Evolutionary conservation across 2,113 vertebrate species (phyloP).

Genomic region (Bolborhynchus lineola): DNA sequence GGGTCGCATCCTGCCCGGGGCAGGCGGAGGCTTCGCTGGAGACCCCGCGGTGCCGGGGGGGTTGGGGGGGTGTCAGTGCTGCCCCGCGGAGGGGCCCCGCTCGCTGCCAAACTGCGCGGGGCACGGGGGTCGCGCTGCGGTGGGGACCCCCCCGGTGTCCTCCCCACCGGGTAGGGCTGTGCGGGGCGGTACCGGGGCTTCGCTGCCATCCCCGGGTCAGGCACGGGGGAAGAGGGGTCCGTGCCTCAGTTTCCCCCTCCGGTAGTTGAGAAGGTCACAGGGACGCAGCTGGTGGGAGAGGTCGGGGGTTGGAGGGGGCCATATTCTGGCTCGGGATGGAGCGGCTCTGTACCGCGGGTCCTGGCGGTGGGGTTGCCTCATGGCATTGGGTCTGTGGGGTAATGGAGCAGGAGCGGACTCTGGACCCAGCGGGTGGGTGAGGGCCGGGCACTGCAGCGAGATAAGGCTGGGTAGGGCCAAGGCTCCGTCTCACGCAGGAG

Average conservation of each 20-base stretch:
- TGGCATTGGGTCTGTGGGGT: rapidly evolving
- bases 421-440: neutral
- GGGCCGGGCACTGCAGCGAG: neutral
- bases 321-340: rapidly evolving
- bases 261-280: rapidly evolving
- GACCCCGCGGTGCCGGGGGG: neutral
- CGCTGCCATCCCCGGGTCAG: neutral
- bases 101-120: neutral
- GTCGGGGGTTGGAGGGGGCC: rapidly evolving
- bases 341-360: rapidly evolving
- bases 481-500: neutral
- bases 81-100: neutral
- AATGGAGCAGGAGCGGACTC: neutral
- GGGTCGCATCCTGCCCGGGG: neutral
- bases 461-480: neutral
- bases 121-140: neutral
- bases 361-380: neutral
- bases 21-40: neutral
- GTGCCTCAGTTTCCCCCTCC: neutral
- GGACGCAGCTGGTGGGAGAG: neutral
- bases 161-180: too few relatives aligned
- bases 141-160: neutral
- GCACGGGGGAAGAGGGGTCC: too few relatives aligned
- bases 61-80: neutral
- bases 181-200: neutral